Evolutionary conservation across 2,888 invertebrate species (phyloP).

Genomic region (Sarcophaga caerulescens): DNA sequence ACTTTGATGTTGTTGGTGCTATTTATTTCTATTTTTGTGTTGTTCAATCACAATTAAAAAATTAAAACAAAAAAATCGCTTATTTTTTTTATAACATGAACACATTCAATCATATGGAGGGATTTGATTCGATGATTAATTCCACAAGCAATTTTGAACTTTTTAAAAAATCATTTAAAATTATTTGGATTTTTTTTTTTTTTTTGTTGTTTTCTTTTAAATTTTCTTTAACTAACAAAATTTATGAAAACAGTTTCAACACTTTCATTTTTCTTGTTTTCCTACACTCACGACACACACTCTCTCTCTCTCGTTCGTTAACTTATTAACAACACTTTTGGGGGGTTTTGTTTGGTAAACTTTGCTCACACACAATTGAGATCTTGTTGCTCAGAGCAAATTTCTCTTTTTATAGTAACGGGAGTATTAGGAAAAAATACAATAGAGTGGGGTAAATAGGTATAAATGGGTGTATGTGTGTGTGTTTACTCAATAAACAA

Average conservation of each 20-base stretch:
- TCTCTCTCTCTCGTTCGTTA: background rate
- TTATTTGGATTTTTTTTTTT: too few species aligned
- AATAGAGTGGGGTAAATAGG: too few species aligned
- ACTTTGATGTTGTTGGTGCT: constrained; percentile 14
- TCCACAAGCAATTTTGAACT: background rate
- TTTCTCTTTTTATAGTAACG: too few species aligned
- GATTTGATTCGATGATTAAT: background rate
- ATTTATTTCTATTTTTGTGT: background rate
- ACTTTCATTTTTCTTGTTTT: constrained; percentile 60
- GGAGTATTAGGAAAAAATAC: too few species aligned
- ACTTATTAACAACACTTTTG: background rate
- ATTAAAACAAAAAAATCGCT: too few species aligned
- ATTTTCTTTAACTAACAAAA: constrained; percentile 10
- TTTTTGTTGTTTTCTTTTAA: constrained; percentile 1
- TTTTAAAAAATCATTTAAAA: background rate
- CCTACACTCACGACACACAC: background rate
- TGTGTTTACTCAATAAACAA: too few species aligned
- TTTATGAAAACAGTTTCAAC: constrained; percentile 47
- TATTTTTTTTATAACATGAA: too few species aligned
- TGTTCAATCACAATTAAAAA: background rate
- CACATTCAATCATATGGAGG: too few species aligned
- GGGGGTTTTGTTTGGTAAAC: constrained; percentile 9
- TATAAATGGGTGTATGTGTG: too few species aligned
- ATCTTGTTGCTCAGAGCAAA: too few species aligned
- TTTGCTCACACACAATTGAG: too few species aligned